phyloP scores from a whole-genome alignment of 2,113 vertebrate genomes.

The Onychostruthus taczanowskii region DNA sequence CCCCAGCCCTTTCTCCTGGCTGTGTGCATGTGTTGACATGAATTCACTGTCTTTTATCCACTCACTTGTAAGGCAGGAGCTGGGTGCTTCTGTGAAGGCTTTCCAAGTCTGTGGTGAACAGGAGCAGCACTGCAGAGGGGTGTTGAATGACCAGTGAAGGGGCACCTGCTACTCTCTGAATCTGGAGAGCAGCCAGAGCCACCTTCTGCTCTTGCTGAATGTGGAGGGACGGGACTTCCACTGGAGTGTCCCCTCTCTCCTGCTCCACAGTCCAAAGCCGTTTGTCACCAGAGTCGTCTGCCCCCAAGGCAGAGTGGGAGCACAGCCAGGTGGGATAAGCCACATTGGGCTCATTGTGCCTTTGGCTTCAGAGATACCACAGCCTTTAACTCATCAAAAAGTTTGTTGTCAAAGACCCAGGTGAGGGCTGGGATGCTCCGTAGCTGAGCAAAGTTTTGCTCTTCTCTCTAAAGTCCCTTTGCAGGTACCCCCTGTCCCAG shows the following conservation, averaged over 20 bases:
- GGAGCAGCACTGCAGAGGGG: background rate
- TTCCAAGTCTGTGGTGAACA: background rate
- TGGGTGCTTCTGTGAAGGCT: background rate
- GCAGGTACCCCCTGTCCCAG: background rate
- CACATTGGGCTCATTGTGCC: rapidly evolving
- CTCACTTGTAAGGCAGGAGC: background rate
- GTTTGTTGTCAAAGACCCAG: background rate
- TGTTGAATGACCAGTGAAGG: background rate
- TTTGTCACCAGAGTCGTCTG: background rate
- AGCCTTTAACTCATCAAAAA: background rate
- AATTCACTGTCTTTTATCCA: background rate
- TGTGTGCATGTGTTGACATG: background rate
- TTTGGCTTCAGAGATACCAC: background rate
- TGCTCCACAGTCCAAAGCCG: background rate
- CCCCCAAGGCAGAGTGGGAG: background rate
- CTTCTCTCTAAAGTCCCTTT: background rate
- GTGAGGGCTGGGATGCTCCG: background rate
- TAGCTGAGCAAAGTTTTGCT: background rate
- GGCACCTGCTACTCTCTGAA: background rate
- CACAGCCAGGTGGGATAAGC: background rate
- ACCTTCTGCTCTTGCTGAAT: background rate
- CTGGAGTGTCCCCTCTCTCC: background rate
- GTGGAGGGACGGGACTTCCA: rapidly evolving
- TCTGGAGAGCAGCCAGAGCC: background rate
- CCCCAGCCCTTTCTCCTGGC: background rate